Evolutionary conservation across 2,888 invertebrate genomes (phyloP).

Genomic region (Pycnomerus fuliginosus): DNA sequence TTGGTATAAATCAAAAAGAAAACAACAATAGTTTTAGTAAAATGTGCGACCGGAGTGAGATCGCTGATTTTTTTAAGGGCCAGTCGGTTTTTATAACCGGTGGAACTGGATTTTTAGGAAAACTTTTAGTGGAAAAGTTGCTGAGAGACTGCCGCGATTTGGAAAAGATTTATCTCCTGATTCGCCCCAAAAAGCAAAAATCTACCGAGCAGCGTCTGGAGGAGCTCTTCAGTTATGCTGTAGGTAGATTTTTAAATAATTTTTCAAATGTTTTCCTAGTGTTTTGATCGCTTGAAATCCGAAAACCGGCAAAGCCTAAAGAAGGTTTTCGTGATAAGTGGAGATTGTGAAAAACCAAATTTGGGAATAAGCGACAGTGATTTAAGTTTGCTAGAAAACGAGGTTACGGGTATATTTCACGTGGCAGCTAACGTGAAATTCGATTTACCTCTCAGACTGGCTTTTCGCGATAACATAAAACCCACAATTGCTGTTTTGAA

Average conservation of each 20-base stretch:
- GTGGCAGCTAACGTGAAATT: constrained; percentile 75
- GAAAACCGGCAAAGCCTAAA: constrained; percentile 53
- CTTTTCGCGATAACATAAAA: constrained; percentile 66
- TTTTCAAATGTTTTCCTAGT: background rate
- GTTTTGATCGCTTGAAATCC: constrained; percentile 43
- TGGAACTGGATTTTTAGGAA: constrained; percentile 56
- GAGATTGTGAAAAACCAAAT: constrained; percentile 56
- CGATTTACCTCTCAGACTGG: constrained; percentile 66
- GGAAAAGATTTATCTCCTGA: background rate
- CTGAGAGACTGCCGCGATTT: constrained; percentile 41
- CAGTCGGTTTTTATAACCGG: constrained; percentile 46
- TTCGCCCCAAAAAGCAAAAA: constrained; percentile 1
- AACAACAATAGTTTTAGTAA: no score
- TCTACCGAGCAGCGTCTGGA: constrained; percentile 1
- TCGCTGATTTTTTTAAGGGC: constrained; percentile 41
- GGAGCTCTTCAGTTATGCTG: background rate
- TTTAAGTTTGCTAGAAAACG: background rate
- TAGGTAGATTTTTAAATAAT: background rate
- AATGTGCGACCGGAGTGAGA: no score
- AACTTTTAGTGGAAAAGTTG: constrained; percentile 58
- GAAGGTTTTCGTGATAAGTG: constrained; percentile 59
- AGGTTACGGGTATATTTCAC: constrained; percentile 68
- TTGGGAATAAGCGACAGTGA: constrained; percentile 57
- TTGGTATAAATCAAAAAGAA: no score
- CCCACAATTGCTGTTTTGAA: constrained; percentile 64